Evolutionary conservation across 2,888 invertebrate genomes (phyloP).

Genomic region (Pemphredon lugubris): DNA sequence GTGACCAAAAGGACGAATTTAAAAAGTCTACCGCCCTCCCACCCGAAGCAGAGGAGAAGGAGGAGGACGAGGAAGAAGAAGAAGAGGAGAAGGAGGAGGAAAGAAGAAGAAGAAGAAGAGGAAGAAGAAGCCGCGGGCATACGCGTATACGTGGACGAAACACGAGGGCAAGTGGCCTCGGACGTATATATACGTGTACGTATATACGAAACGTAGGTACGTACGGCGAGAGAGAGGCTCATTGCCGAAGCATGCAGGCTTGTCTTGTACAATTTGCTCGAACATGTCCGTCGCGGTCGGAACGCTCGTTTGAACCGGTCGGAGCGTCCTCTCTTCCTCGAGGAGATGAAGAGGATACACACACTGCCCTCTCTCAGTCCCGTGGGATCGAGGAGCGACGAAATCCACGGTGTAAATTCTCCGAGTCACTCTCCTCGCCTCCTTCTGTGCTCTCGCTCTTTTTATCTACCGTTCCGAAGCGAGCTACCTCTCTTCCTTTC

Average conservation of each 20-base stretch:
- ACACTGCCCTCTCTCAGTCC: constrained; percentile 52
- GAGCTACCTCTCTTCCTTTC: constrained; percentile 37
- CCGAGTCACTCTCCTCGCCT: constrained; percentile 67
- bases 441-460: constrained; percentile 33
- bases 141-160: not conserved
- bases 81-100: not conserved
- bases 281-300: constrained; percentile 74
- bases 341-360: constrained; percentile 66
- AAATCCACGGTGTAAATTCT: constrained; percentile 75
- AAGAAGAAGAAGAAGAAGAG: not conserved
- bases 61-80: not conserved
- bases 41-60: not conserved
- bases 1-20: constrained; percentile 14
- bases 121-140: not conserved
- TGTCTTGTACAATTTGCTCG: constrained; percentile 78
- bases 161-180: constrained; percentile 3
- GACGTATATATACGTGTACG: constrained; percentile 11
- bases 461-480: not conserved
- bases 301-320: constrained; percentile 70
- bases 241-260: constrained; percentile 71
- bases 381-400: constrained; percentile 68
- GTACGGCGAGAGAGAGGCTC: constrained; percentile 58
- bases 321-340: constrained; percentile 66
- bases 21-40: not conserved
- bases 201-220: constrained; percentile 29